Base-by-base conservation (phyloP, 2,113 vertebrate genomes). In the Verasper variegatus region DNA sequence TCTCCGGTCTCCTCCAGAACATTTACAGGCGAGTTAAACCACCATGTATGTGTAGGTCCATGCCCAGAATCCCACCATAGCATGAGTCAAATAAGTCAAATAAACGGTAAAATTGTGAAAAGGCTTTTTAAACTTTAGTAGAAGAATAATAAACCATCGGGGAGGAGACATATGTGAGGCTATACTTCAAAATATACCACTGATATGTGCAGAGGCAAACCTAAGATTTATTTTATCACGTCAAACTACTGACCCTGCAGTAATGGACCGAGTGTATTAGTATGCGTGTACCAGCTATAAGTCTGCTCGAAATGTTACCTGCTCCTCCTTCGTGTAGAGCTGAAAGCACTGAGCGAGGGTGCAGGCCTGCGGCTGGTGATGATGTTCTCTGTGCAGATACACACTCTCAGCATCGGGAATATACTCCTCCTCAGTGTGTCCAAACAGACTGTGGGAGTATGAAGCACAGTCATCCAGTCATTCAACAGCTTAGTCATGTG, bases 301-400 rank as follows among this genome's bases (percentile, higher is more conserved):
- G 26, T 18, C 7, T 8, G 3, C 2, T 40, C 2, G 14, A 20
- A 40, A 12, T 18, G 40, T 81, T 89, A 99, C 98, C 97, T 98
- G 97, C 65, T 99, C 98, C 94, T 99, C 98, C 95, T 99, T 99
- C 89, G 98, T 99, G 95, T 99, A 99, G 45, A 99, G 96, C 83
- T 98, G 97, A 87, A 99, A 98, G 93, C 98, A 99, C 92, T 99
- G 97, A 72, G 98, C 95, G 42, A 99, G 95, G 76, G 96, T 98
- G 95, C 97, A 99, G 79, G 94, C 96, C 88, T 98, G 98, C 12
- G 98, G 97, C 90, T 99, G 97, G 58, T 97, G 97, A 80, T 99
- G 98, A 10, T 96, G 96, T 81, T 98, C 96, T 86, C 92, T 93
- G 92, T 99, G 97, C 91, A 97, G 92, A 80, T 97, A 98, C 76